Base-by-base conservation (phyloP, 1,140 invertebrate genomes). In the Drosophila repletoides region DNA sequence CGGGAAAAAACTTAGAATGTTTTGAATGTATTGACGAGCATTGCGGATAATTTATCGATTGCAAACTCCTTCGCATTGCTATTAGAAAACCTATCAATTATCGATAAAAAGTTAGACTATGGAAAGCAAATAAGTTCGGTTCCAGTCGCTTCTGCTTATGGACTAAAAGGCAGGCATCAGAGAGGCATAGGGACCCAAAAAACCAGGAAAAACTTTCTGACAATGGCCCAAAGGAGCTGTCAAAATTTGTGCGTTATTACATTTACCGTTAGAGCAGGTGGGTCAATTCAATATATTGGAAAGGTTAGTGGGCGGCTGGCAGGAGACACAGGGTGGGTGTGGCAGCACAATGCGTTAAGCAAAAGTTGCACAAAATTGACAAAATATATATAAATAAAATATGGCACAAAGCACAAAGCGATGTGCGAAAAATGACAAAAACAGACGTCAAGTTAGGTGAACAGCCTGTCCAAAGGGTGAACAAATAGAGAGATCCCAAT, bases 361-460 rank as follows among this genome's bases (percentile, higher is more conserved):
- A 70, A 73, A 83, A 77, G 69, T 81, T 80, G 68, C 68, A 72
- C 72, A 81, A 81, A 81, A 81, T 81, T 79, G 77, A 79, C 79
- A 79, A 84, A 79, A 83, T 72, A 83, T 84, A 83, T 72, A 83
- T 84, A 84, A 83, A 83, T 81, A 81, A 81, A 81, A 81, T 81
- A 81, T 83, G 73, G 64, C 59, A 60, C 69, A 81, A 64, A 55
- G 51, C 68, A 67, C 66, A 76, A 61, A 63, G 49, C 19, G 31
- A 45, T 55, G 52, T 43, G 52, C 38, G 33, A 49, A 52, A 67
- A 36, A 51, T 46, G 46, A 60, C 59, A 63, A 74, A 36, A 56
- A 56, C 58, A 72, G 43, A 66, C 19, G 21, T 56, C 63, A 76
- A 38, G 64, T 51, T 70, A 77, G 77, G 75, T 81, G 68, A 76